phyloP scores from a whole-genome alignment of 2,113 vertebrate genomes.

The Okapia johnstoni region DNA sequence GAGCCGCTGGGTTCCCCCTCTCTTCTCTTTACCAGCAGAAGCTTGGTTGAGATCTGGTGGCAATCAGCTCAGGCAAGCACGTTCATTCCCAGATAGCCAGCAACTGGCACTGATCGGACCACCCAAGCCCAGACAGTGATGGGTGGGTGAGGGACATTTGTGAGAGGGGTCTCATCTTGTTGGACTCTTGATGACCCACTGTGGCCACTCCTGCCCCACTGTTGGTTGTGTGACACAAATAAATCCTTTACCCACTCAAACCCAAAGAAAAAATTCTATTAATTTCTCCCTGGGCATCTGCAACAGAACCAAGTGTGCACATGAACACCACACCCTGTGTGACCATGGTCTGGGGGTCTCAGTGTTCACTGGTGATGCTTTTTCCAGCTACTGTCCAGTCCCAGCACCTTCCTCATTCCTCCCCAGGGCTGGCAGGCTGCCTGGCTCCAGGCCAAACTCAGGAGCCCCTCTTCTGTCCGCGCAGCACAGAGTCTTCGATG shows the following conservation, averaged over 20 bases:
- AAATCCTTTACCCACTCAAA: not conserved
- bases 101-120: fast-evolving
- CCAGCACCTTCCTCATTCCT: fast-evolving
- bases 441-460: fast-evolving
- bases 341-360: too few species aligned
- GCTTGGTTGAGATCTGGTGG: not conserved
- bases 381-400: not conserved
- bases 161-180: too few species aligned
- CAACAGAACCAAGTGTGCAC: not conserved
- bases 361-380: fast-evolving
- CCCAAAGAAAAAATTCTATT: not conserved
- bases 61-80: fast-evolving
- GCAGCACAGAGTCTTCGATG: fast-evolving
- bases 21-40: not conserved
- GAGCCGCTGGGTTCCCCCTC: too few species aligned
- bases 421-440: too few species aligned
- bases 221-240: not conserved
- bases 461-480: fast-evolving
- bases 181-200: fast-evolving
- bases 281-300: not conserved
- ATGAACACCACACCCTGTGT: fast-evolving
- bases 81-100: not conserved
- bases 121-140: too few species aligned
- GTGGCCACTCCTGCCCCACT: fast-evolving
- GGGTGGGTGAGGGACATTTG: fast-evolving